Percentiles rank a stretch among this genome's conserved stretches.
Evolutionary conservation across 1,140 invertebrate species (phyloP).

Genomic region (Hyles vespertilio): DNA sequence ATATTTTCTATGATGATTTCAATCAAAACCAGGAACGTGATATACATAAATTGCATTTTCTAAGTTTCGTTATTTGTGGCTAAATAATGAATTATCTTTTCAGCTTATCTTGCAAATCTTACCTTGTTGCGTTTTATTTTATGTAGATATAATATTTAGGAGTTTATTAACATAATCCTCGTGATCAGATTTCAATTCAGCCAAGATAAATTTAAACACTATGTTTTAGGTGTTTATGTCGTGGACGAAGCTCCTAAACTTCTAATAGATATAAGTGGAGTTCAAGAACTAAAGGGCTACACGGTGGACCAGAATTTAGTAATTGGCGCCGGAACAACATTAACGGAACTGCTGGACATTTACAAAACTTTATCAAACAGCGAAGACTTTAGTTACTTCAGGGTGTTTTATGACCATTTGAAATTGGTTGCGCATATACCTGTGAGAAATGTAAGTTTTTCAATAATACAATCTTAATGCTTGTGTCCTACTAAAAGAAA

Average conservation of each 20-base stretch:
- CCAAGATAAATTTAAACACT: slow-evolving; percentile 34
- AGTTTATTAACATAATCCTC: too few species aligned
- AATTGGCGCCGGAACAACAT: slow-evolving; percentile 79
- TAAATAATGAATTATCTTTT: too few species aligned
- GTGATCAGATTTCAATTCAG: too few species aligned
- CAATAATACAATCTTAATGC: too few species aligned
- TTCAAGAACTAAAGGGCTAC: slow-evolving; percentile 79
- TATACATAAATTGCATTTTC: background rate
- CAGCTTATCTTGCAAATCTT: too few species aligned
- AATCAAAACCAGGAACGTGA: background rate
- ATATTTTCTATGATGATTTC: slow-evolving; percentile 1
- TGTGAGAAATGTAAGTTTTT: slow-evolving; percentile 78
- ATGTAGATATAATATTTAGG: background rate
- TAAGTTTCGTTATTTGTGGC: background rate
- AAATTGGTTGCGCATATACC: slow-evolving; percentile 82
- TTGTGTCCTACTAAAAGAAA: too few species aligned
- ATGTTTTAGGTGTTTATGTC: slow-evolving; percentile 81
- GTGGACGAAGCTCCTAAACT: slow-evolving; percentile 78
- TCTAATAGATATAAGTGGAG: slow-evolving; percentile 83
- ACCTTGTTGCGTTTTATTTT: background rate
- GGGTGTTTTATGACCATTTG: slow-evolving; percentile 71
- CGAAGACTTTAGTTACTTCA: slow-evolving; percentile 61
- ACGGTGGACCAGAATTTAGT: slow-evolving; percentile 73
- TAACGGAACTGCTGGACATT: slow-evolving; percentile 78
- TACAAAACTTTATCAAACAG: slow-evolving; percentile 74